A percentile compares a stretch with the other conserved stretches of the same genome.
phyloP scores from a whole-genome alignment of 64 coral and sea anemone genomes.

The Anthopleura sola region DNA sequence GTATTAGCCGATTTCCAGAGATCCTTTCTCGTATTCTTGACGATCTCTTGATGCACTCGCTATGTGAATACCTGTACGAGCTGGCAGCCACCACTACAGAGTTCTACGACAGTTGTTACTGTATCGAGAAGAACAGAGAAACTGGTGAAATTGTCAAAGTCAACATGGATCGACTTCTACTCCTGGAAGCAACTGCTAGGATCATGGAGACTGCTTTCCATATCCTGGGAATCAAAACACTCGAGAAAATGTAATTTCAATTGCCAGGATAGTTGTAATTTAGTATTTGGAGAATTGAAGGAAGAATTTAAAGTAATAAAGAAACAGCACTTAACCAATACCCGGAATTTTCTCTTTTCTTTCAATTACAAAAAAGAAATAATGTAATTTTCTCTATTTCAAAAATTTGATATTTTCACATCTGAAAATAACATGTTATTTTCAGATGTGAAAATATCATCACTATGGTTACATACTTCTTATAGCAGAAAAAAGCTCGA shows the following conservation, averaged over 20 bases:
- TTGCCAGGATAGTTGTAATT: background rate
- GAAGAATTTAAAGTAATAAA: constrained; percentile 43
- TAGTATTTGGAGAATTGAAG: too few species aligned
- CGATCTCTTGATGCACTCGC: constrained; percentile 80
- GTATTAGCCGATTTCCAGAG: constrained; percentile 88
- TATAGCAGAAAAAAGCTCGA: too few species aligned
- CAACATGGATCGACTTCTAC: constrained; percentile 68
- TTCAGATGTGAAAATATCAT: too few species aligned
- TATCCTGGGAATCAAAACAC: constrained; percentile 94
- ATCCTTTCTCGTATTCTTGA: constrained; percentile 81
- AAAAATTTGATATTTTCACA: too few species aligned
- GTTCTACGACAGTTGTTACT: constrained; percentile 98
- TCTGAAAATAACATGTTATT: too few species aligned
- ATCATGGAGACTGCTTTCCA: constrained; percentile 90
- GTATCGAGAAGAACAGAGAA: constrained; percentile 91
- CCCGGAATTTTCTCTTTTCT: too few species aligned
- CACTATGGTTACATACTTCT: too few species aligned
- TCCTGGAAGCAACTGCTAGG: constrained; percentile 88
- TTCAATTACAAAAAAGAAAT: too few species aligned
- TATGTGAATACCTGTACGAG: constrained; percentile 98
- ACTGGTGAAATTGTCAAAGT: constrained; percentile 81
- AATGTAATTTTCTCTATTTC: too few species aligned
- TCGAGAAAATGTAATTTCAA: constrained; percentile 70
- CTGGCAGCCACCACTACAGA: constrained; percentile 89
- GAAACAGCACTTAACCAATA: too few species aligned